Evolutionary conservation across 2,888 invertebrate species (phyloP).

Genomic region (Beris morrisii): DNA sequence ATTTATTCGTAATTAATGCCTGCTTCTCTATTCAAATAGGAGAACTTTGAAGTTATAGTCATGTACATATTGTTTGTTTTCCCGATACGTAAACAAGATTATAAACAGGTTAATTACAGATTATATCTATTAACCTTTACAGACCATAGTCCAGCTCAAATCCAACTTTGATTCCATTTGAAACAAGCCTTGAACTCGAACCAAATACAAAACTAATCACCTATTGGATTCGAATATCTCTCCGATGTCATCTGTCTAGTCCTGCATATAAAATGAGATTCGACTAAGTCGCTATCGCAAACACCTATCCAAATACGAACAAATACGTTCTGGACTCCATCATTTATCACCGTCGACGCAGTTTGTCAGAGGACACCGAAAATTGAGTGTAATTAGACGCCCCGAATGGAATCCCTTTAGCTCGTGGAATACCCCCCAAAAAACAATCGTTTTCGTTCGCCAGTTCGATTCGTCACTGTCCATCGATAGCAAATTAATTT

Average conservation of each 20-base stretch:
- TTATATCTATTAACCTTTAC: no score
- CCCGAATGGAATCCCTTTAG: not conserved
- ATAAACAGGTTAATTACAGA: no score
- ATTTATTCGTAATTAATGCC: no score
- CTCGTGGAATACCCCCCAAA: conserved; percentile 6
- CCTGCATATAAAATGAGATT: not conserved
- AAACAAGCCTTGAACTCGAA: conserved; percentile 1
- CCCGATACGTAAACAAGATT: no score
- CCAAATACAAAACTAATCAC: conserved; percentile 21
- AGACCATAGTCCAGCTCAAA: no score
- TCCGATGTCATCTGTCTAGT: not conserved
- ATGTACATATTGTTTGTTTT: no score
- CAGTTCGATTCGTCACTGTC: conserved; percentile 37
- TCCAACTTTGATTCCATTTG: no score
- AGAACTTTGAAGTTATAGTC: no score
- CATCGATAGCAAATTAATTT: conserved; percentile 39
- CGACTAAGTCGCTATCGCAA: not conserved
- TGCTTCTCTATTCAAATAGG: no score
- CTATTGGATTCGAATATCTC: conserved; percentile 15
- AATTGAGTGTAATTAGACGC: conserved; percentile 32
- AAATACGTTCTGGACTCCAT: conserved; percentile 19
- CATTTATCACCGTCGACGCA: conserved; percentile 30
- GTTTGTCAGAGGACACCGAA: conserved; percentile 22
- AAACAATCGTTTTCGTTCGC: conserved; percentile 31
- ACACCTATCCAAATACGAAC: conserved; percentile 5